Base-by-base conservation (phyloP, 2,113 vertebrate species). In the Phrynocephalus versicolor region DNA sequence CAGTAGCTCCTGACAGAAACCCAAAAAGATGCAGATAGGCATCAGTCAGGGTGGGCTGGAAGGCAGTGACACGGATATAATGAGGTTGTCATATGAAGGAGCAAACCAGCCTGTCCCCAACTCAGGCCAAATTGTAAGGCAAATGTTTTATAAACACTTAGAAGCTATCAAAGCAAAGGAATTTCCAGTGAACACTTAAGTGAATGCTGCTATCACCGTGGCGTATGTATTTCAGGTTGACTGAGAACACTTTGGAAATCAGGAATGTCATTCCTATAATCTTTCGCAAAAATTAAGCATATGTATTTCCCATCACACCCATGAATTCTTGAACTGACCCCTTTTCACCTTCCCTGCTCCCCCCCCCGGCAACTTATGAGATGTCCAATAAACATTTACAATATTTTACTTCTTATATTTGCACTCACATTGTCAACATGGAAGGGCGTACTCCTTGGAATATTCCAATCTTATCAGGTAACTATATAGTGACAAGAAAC, bases 391-490 rank as follows among this genome's bases (percentile, higher is more conserved):
- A 88, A 88, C 87, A 83, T 82, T 81, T 82, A 87, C 71, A 73
- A 19, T 41, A 80, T 82, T 84, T 83, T 87, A 74, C 72, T 94
- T 91, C 79, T 87, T 84, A 88, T 88, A 81, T 94, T 93, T 93
- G 84, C 88, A 78, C 33, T 91, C 30, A 55, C 88, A 90, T 65
- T 88, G 91, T 87, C 85, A 90, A 90, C 33, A 93, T 0, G 16
- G 90, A 93, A 93, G 91, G 93, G 93, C 88, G 92, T 84, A 89
- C 79, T 86, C 33, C 81, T 89, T 87, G 81, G 45, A 51, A 51
- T 51, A 51, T 89, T 84, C 83, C 79, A 85, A 81, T 79, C 88
- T 94, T 94, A 94, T 93, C 93, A 55, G 70, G 85, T 92, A 88
- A 67, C 41, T 88, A 15, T 2, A 84, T 0, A 91, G 90, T 91